Base-by-base conservation (phyloP, 2,113 vertebrate genomes). In the Melozone crissalis region DNA sequence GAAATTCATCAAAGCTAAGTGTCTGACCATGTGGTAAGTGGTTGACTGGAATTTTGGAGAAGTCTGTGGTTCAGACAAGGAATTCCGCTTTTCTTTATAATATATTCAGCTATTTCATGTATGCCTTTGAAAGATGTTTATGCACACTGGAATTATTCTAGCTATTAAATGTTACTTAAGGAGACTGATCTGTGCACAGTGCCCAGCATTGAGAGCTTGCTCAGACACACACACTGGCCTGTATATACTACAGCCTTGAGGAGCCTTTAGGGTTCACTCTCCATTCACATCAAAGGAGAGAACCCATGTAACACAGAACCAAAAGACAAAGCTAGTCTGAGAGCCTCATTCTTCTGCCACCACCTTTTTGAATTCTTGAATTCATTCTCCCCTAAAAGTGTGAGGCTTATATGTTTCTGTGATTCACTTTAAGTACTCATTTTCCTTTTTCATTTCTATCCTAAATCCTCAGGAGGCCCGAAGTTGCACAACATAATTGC, bases 81-180 rank as follows among this genome's bases (percentile, higher is more conserved):
- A 90, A 95, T 95, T 93, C 57, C 0, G 0, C 63, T 84, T 87
- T 87, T 85, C 69, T 90, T 87, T 82, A 87, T 96, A 95, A 95
- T 76, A 75, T 82, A 94, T 89, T 93, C 89, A 94, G 72, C 75
- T 93, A 93, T 94, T 91, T 79, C 84, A 84, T 74, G 47, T 89
- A 95, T 96, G 92, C 75, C 84, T 96, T 95, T 96, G 96, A 93
- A 94, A 95, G 68, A 81, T 52, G 23, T 71, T 92, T 94, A 83
- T 66, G 72, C 10, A 2, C n/a, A 74, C 41, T 89, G 44, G 61
- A 95, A 92, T 84, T 89, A 90, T 85, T 77, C 30, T 87, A 91
- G 62, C 58, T 89, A 47, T 79, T 75, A 79, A 72, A 66, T 54
- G 26, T 63, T 69, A 49, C 75, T 92, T 74, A 74, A 93, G 46